These are phyloP conservation scores for Coptodon bakossiorum DNA, from an alignment of 2,113 vertebrate species.

Conservation along the genomic window DNA sequence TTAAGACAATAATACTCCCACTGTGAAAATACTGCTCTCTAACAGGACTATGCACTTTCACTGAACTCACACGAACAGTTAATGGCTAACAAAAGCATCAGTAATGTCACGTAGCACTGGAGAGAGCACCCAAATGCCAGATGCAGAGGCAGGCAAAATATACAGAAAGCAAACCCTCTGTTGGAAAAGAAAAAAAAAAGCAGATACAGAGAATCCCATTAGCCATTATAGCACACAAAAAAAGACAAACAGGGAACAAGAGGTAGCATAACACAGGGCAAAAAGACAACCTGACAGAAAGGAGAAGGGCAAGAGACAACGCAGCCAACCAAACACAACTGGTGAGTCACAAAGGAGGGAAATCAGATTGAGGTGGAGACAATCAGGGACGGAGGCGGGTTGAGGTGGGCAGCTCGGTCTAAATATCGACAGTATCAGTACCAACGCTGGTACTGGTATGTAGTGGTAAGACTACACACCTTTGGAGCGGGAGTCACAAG, in stretches of 20 bases:
- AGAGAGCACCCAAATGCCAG: background rate
- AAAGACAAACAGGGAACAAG: background rate
- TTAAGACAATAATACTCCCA: background rate
- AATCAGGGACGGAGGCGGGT: background rate
- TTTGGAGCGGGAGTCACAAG: background rate
- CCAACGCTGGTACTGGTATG: background rate
- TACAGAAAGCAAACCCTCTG: background rate
- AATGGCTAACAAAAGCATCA: background rate
- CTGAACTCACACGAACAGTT: slow-evolving; percentile 1
- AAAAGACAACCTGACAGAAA: background rate
- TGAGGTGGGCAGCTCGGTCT: background rate
- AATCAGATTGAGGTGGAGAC: background rate
- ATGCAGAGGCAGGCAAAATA: background rate
- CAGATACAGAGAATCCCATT: background rate
- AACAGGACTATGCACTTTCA: slow-evolving; percentile 11
- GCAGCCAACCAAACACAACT: background rate
- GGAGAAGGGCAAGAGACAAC: background rate
- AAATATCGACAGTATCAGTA: background rate
- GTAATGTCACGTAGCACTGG: background rate
- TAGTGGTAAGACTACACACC: background rate
- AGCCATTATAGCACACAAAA: background rate
- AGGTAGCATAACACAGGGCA: background rate
- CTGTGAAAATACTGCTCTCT: background rate
- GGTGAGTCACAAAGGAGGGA: background rate
- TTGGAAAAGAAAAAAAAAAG: background rate